Evolutionary conservation across 2,113 vertebrate species (phyloP).

Genomic region (Melanocharis versteri): DNA sequence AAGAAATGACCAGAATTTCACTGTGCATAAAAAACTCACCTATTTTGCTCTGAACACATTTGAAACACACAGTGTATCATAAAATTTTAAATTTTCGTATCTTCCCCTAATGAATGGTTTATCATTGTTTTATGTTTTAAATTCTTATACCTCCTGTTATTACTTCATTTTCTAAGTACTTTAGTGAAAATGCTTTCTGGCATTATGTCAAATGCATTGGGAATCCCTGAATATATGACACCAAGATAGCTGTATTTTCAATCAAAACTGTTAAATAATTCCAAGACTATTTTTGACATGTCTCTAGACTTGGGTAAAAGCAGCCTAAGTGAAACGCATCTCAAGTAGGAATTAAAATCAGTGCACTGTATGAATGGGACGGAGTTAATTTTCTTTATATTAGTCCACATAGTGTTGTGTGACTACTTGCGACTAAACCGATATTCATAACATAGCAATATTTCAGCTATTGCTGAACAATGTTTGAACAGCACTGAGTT

Average conservation of each 20-base stretch:
- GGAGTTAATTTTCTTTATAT: not conserved
- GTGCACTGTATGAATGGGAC: rapidly evolving
- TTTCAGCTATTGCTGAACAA: not conserved
- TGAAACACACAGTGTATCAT: rapidly evolving
- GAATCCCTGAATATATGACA: not conserved
- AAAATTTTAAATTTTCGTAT: not conserved
- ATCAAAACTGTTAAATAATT: not conserved
- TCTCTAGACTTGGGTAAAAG: not conserved
- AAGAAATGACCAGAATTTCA: not conserved
- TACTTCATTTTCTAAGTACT: not conserved
- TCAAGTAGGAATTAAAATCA: not conserved
- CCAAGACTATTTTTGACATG: not conserved
- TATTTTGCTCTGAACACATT: not conserved
- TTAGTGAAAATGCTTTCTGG: not conserved
- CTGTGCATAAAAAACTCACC: not conserved
- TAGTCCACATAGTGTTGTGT: not conserved
- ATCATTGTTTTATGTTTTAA: not conserved
- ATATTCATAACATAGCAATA: not conserved
- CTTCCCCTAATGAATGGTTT: not conserved
- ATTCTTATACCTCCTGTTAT: not conserved
- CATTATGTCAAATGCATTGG: not conserved
- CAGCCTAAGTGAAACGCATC: not conserved
- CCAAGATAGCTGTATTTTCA: not conserved
- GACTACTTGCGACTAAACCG: not conserved
- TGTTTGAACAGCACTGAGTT: not conserved